Evolutionary conservation across 2,888 invertebrate species (phyloP).

Genomic region (Antitype chi): DNA sequence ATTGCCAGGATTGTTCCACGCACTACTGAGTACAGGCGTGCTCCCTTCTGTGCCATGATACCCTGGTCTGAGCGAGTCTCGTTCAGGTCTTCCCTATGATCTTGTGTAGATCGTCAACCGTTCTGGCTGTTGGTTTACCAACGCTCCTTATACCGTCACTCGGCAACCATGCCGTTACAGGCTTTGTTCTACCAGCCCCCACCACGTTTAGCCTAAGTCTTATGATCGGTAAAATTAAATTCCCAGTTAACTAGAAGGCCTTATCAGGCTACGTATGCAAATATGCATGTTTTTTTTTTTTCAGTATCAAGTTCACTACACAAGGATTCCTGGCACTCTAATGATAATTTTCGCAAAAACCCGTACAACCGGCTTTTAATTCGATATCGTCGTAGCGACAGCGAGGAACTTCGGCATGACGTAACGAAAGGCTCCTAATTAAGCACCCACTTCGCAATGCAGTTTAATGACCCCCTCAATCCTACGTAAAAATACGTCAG

Average conservation of each 20-base stretch:
- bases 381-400: constrained; percentile 55
- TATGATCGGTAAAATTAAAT: neutral
- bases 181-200: neutral
- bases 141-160: neutral
- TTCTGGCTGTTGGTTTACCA: neutral
- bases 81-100: neutral
- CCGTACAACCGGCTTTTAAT: constrained; percentile 45
- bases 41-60: neutral
- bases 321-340: constrained; percentile 18
- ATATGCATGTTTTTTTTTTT: constrained; percentile 30
- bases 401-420: constrained; percentile 45
- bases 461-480: constrained; percentile 59
- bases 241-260: neutral
- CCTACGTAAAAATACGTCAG: constrained; percentile 40
- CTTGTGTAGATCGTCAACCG: too few species aligned
- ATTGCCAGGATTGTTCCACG: neutral
- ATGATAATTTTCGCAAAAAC: constrained; percentile 44
- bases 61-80: too few species aligned
- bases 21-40: neutral
- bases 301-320: constrained; percentile 32
- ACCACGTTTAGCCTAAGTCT: neutral
- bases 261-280: neutral
- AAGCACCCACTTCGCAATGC: constrained; percentile 57
- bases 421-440: constrained; percentile 55
- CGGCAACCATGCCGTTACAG: neutral